Conservation (phyloP, 2,888 invertebrate genomes). For the Hemithea aestivaria region DNA sequence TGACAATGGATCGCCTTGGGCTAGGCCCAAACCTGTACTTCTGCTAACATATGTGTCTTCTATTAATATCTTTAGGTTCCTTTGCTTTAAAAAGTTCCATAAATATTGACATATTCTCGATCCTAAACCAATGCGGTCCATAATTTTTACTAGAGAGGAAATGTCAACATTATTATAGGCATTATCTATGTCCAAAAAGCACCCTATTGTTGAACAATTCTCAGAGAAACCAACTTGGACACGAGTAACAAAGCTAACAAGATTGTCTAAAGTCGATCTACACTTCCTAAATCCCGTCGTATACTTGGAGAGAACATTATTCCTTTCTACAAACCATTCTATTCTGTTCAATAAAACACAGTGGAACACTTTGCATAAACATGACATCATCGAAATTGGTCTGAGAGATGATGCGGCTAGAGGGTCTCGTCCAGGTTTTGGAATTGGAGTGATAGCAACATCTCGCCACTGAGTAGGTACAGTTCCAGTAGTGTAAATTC, state of each 20-base stretch:
- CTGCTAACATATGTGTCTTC: slow-evolving; percentile 4
- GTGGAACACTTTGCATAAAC: not conserved
- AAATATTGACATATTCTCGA: slow-evolving; percentile 23
- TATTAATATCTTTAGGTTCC: slow-evolving; percentile 16
- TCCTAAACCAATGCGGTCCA: slow-evolving; percentile 25
- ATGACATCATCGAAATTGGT: slow-evolving; percentile 2
- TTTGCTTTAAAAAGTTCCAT: slow-evolving; percentile 21
- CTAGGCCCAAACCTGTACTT: slow-evolving; percentile 23
- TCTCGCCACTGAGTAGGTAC: slow-evolving; percentile 26
- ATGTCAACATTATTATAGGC: slow-evolving; percentile 32
- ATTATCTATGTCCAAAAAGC: slow-evolving; percentile 32
- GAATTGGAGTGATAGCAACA: slow-evolving; percentile 21
- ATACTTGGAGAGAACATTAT: not conserved
- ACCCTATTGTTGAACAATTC: slow-evolving; percentile 17
- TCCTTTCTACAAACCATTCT: slow-evolving; percentile 1
- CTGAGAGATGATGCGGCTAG: not conserved
- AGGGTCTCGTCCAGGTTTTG: slow-evolving; percentile 16
- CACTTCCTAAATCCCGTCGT: not conserved
- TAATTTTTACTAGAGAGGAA: slow-evolving; percentile 5
- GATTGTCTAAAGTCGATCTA: not conserved
- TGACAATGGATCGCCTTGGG: slow-evolving; percentile 35
- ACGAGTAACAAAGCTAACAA: not conserved
- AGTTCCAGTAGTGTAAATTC: slow-evolving; percentile 8
- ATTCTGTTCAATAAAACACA: not conserved
- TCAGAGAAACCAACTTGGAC: slow-evolving; percentile 22